Conservation (phyloP, 1,140 invertebrate species). For the Neodiprion pinetum region DNA sequence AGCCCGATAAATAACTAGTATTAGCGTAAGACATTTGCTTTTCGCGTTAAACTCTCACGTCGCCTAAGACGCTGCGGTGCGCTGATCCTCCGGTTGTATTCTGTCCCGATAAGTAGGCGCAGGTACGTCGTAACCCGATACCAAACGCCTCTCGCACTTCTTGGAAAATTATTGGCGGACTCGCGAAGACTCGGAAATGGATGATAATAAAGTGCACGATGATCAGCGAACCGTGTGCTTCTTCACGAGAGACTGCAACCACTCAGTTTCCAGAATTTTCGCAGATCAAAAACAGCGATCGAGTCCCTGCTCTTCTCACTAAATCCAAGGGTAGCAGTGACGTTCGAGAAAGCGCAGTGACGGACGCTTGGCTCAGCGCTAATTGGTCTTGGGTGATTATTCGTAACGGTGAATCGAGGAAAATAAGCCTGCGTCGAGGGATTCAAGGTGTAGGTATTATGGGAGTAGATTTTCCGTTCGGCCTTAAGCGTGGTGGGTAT, state of each 20-base stretch:
- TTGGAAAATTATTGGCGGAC: background rate
- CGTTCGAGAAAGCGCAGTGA: too few species aligned
- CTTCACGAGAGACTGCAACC: background rate
- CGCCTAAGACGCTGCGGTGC: background rate
- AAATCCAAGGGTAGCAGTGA: too few species aligned
- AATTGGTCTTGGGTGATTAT: background rate
- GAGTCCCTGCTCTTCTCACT: too few species aligned
- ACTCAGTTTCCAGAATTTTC: background rate
- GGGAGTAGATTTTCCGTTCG: too few species aligned
- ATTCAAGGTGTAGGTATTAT: too few species aligned
- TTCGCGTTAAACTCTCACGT: background rate
- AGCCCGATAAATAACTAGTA: background rate
- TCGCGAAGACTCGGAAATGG: too few species aligned
- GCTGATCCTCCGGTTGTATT: too few species aligned
- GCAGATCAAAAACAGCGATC: background rate
- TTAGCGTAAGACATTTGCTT: background rate
- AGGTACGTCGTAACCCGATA: background rate
- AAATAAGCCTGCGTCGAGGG: background rate
- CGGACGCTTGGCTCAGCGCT: too few species aligned
- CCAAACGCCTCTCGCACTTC: background rate
- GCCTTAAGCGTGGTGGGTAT: conserved; percentile 6
- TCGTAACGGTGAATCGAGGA: background rate
- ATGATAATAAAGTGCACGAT: background rate
- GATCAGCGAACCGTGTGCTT: background rate
- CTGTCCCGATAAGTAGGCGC: too few species aligned